Base-by-base conservation (phyloP, 1,140 invertebrate species). In the Amyelois transitella region DNA sequence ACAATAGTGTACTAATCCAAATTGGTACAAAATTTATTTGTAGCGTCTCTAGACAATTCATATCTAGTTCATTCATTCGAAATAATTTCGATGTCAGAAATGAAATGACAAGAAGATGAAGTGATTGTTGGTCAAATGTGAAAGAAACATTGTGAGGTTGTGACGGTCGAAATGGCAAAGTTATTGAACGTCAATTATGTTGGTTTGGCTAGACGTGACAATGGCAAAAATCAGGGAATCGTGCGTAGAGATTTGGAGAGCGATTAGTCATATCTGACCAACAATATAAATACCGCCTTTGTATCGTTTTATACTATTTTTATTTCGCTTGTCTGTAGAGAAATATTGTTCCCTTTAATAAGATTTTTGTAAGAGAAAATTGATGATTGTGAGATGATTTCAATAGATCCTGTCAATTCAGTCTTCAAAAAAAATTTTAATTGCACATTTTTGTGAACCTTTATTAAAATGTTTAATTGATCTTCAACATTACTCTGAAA, bases 1-100 rank as follows among this genome's bases (percentile, higher is more conserved):
- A 78, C 73, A 78, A 76, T 76, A 60, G 69, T 53, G 62, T 51
- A 22, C 47, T 53, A 58, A 53, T 20, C 47, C 44, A 54, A 44
- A 22, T 51, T 28, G 32, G 32, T 38, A 38, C 32, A 38, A 38
- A n/a, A 38, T 38, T 38, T 38, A 38, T 38, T 38, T 38, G 32
- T 38, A 14, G 12, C 32, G 32, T 38, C 32, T 14, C 32, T 38
- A 38, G 32, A 38, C n/a, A 38, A 38, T 38, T 38, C 17, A 14
- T 38, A 38, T 38, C 1, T 14, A 38, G 32, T 38, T 38, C 32
- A 38, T 38, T 38, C 32, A 38, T 32, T 32, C 28, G 32, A 38
- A n/a, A 38, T 38, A 38, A 38, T 38, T 38, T 38, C 17, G n/a
- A 14, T 38, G 32, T 38, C 32, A 38, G 17, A 38, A 38, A 14